Evolutionary conservation across 1,140 invertebrate species (phyloP), one percentile per base, ranked within the genome.

Genomic region (Drosophila funebris): DNA sequence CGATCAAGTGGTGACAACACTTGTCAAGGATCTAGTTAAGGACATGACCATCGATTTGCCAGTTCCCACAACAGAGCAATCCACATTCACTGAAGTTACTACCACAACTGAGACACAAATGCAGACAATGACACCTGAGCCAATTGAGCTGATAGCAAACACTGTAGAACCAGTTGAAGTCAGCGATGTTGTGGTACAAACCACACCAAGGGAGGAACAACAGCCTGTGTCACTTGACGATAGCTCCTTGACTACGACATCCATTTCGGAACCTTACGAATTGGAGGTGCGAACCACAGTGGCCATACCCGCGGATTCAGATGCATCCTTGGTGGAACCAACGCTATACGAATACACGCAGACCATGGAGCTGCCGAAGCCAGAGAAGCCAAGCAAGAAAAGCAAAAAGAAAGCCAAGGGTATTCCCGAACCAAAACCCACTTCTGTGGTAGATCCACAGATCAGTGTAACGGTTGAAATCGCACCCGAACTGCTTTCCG

Each of bases 211-310:
- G 27, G 56, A 77, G 16, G 78, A 90, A 11, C 61, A 50, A 14
- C 74, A 90, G 31, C 75, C 81, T 0, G 29, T 41, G 0, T 69
- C 84, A 0, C 52, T 82, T 0, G 90, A 90, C 13, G 89, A 91
- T 8, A 67, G 27, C 0, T 91, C 90, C 0, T 24, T 90, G 11
- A 77, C 80, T 0, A 54, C 81, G 16, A 93, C 93, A 90, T 93
- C 54, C 4, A 41, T 75, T 4, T 93, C 94, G 54, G 94, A 95
- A 73, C 94, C 94, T 3, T 95, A 94, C 66, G 94, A 95, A 90
- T 90, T 95, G 4, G 94, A 94, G 71, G 92, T 95, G 18, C 90
- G 93, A 77, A 93, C 94, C n/a, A 92, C 93, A 70, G 92, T 95
- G 33, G 93, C 93, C 14, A 93, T 95, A 71, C 94, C 94, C 3